Percentiles rank a stretch among this genome's conserved stretches.
Evolutionary conservation across 1,140 invertebrate species (phyloP).

Genomic region (Tetramorium alpestre): DNA sequence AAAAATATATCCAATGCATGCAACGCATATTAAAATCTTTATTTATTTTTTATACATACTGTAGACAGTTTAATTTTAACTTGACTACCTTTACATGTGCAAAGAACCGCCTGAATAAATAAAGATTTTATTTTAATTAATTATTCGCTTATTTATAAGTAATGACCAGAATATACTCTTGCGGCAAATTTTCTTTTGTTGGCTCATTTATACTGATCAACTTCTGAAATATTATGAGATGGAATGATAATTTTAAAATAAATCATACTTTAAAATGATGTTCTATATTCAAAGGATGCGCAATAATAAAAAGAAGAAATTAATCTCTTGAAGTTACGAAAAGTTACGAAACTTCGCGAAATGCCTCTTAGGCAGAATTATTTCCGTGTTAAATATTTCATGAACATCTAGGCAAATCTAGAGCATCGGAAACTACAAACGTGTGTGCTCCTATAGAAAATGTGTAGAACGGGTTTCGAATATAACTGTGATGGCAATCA

Average conservation of each 20-base stretch:
- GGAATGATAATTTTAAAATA: conserved; percentile 14
- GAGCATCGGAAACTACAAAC: conserved; percentile 5
- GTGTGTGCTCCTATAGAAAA: not conserved
- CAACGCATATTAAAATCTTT: not conserved
- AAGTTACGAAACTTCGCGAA: not conserved
- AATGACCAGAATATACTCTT: not conserved
- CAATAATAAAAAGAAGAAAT: not conserved
- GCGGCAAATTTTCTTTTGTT: not conserved
- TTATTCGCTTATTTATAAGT: not conserved
- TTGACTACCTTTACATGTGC: not conserved
- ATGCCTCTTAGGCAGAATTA: not conserved
- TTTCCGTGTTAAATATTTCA: conserved; percentile 9
- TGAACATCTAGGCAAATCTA: not conserved
- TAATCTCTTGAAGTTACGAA: not conserved
- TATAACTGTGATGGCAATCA: conserved; percentile 34
- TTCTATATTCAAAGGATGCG: not conserved
- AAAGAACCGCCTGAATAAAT: not conserved
- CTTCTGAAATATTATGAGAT: not conserved
- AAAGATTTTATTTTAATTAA: not conserved
- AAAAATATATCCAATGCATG: not conserved
- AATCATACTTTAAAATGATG: not conserved
- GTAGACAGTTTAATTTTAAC: not conserved
- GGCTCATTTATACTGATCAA: not conserved
- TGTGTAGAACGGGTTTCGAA: not conserved
- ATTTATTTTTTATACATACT: not conserved